Conservation (phyloP, 2,888 invertebrate species). For the Aricia artaxerxes region DNA sequence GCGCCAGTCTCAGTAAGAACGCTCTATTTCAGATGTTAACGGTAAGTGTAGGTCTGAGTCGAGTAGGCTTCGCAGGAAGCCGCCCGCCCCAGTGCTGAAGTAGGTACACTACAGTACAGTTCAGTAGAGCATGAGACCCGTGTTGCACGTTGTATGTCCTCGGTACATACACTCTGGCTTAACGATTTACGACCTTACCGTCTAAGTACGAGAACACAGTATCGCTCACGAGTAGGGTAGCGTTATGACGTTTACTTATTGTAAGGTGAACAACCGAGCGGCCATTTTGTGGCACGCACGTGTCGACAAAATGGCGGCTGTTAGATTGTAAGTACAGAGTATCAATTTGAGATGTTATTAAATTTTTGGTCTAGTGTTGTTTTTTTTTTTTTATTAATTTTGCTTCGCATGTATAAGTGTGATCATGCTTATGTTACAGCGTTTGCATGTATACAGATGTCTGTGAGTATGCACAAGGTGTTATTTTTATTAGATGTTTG, state of each 20-base stretch:
- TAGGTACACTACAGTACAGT: conserved; percentile 45
- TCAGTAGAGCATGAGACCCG: conserved; percentile 48
- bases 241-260: conserved; percentile 53
- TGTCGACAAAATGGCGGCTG: conserved; percentile 66
- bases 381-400: conserved; percentile 59
- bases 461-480: conserved; percentile 78
- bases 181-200: conserved; percentile 38
- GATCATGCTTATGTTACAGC: conserved; percentile 77
- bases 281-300: conserved; percentile 63
- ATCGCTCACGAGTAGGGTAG: conserved; percentile 40
- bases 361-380: conserved; percentile 69
- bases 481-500: conserved; percentile 64
- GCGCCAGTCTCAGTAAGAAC: conserved; percentile 68
- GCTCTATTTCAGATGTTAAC: conserved; percentile 80
- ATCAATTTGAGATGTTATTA: conserved; percentile 59
- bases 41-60: conserved; percentile 76
- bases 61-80: conserved; percentile 52
- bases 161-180: conserved; percentile 47
- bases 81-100: conserved; percentile 37
- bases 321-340: conserved; percentile 73
- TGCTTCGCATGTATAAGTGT: conserved; percentile 78
- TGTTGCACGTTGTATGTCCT: conserved; percentile 49
- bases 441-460: conserved; percentile 76
- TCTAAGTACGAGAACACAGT: conserved; percentile 39
- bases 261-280: conserved; percentile 51